Evolutionary conservation across 2,113 vertebrate species (phyloP), one percentile per base, ranked within the genome.

Genomic region (Connochaetes taurinus): DNA sequence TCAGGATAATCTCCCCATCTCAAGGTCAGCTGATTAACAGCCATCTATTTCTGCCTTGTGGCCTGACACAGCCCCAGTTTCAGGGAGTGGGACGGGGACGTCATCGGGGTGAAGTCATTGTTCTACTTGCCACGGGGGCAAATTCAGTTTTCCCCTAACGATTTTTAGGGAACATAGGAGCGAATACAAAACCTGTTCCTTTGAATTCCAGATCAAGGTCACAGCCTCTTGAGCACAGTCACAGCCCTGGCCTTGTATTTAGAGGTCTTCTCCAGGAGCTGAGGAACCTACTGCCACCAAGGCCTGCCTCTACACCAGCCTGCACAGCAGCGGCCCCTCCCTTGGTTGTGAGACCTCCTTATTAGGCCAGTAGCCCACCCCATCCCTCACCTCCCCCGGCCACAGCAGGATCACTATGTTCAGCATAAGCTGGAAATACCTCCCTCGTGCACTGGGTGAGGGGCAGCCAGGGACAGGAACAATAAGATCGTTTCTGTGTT

Each of bases 91-190:
- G 62, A 45, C 0, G 0, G 7, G 15, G 58, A 58, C 36, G 11
- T 88, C 58, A 25, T 1, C 27, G 0, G 6, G 19, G 12, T 84
- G 45, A 45, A 0, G 40, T 36, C 55, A 60, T 71, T 47, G 29
- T 40, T 82, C 53, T 90, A 5, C 47, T 93, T 71, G 85, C 53
- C 87, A 57, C 29, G 9, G 90, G 45, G 91, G 27, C 21, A 52
- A 53, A 50, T 89, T 78, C 12, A 40, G 19, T 29, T 87, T 96
- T 91, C 21, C 74, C 40, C 81, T 80, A 93, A 64, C 89, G 74
- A 74, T 52, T 84, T 97, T 89, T 47, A 81, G 62, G 27, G 71
- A 86, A 83, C 11, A n/a, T 36, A 25, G 23, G 17, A 58, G 19
- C 19, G 4, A 52, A 43, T 94, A 53, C 57, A 58, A 88, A 90